phyloP scores from a whole-genome alignment of 2,888 invertebrate genomes.

The Trissonchulus latispiculum region DNA sequence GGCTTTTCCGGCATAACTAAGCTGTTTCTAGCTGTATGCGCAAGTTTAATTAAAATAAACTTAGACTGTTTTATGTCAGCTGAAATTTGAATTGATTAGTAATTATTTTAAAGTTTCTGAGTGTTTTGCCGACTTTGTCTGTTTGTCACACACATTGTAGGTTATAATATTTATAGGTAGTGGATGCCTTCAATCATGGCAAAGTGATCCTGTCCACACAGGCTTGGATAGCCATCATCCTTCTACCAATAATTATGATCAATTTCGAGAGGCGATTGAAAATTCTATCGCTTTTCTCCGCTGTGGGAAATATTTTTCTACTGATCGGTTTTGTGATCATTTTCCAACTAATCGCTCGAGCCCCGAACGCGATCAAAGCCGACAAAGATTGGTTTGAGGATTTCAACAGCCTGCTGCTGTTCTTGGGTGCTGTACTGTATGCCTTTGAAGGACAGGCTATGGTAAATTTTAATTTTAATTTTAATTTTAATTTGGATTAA shows the following conservation, averaged over 20 bases:
- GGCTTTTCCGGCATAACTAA: too few relatives aligned
- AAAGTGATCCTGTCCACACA: too few relatives aligned
- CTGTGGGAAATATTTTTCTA: constrained; percentile 64
- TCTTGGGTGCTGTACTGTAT: constrained; percentile 82
- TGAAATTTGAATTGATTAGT: too few relatives aligned
- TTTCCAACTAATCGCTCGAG: constrained; percentile 71
- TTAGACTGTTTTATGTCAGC: too few relatives aligned
- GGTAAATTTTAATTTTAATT: too few relatives aligned
- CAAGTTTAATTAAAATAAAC: too few relatives aligned
- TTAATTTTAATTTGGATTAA: neutral
- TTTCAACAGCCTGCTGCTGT: constrained; percentile 57
- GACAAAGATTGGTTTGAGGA: neutral
- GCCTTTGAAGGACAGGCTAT: constrained; percentile 75
- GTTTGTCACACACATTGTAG: too few relatives aligned
- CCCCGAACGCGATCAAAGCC: constrained; percentile 44
- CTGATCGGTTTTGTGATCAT: constrained; percentile 66
- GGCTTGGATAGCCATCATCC: neutral
- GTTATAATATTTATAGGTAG: too few relatives aligned
- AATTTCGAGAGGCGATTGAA: neutral
- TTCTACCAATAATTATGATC: neutral
- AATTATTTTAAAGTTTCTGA: too few relatives aligned
- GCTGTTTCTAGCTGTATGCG: too few relatives aligned
- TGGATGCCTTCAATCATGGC: too few relatives aligned
- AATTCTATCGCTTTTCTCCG: neutral
- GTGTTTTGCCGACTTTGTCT: too few relatives aligned